Base-by-base conservation (phyloP, 2,113 vertebrate species). In the Cranoglanis bouderius region DNA sequence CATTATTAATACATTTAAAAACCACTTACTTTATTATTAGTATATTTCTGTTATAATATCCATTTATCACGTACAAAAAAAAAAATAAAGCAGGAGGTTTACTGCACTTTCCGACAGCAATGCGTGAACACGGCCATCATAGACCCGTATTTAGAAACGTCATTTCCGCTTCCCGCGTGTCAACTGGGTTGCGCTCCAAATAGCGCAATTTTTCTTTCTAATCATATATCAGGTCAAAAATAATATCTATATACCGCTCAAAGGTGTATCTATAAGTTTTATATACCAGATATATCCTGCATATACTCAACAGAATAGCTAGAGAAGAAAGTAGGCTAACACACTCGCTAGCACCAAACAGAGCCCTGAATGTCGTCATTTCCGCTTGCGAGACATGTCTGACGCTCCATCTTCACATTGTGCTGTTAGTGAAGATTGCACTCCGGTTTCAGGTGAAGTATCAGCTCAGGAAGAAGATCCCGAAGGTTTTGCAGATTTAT, bases 401-500 rank as follows among this genome's bases (percentile, higher is more conserved):
- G 85, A 46, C 0, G 6, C 3, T 59, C 35, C 70, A n/a, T 59
- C 85, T 29, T 43, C 38, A 57, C 51, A 1, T 46, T 46, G 43
- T 85, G 72, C 26, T n/a, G 38, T 86, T 5, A 75, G 51, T 59
- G 85, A 86, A 29, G 70, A 26, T n/a, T 9, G 2, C 0, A 8
- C 14, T 19, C 6, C 35, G 43, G 70, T 8, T 75, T 43, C 72
- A 2, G 72, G 16, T 21, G 85, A n/a, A 13, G 55, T 40, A 1
- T 43, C 10, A 12, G 32, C 18, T 8, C 70, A 59, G 72, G 32
- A 95, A 0, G 90, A 85, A 2, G 92, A 94, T 0, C 85, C 88
- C 1, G 93, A 94, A 63, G 91, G 92, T 2, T 97, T 95, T 13
- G 95, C 92, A 3, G 96, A 96, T 21, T 92, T 98, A 51, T 96